A percentile compares a stretch with the other conserved stretches of the same genome.
Evolutionary conservation across 2,888 invertebrate genomes (phyloP).

Genomic region (Drosophila melanosoma): DNA sequence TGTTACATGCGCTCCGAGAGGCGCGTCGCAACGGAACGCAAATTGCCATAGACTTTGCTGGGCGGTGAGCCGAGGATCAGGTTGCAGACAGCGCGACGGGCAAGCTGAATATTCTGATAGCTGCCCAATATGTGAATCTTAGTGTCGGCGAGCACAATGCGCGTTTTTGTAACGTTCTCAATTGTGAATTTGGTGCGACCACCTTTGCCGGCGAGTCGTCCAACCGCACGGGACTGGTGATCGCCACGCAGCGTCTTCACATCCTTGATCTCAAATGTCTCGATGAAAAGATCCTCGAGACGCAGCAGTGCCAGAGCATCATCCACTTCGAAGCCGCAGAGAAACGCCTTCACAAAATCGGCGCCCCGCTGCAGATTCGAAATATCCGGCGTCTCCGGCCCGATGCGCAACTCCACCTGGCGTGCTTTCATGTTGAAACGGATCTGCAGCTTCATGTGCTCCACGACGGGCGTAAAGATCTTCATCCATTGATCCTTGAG

Average conservation of each 20-base stretch:
- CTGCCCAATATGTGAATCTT: slow-evolving; percentile 99
- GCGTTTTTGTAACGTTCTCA: slow-evolving; percentile 99
- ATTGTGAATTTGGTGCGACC: slow-evolving; percentile 99
- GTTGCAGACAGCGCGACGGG: slow-evolving; percentile 97
- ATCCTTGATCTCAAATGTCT: slow-evolving; percentile 98
- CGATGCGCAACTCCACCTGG: slow-evolving; percentile 86
- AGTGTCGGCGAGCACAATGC: slow-evolving; percentile 98
- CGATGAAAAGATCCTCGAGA: slow-evolving; percentile 98
- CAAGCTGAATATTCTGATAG: slow-evolving; percentile 97
- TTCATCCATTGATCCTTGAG: slow-evolving; percentile 98
- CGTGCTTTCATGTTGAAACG: slow-evolving; percentile 96
- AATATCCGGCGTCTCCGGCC: slow-evolving; percentile 89
- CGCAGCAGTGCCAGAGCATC: slow-evolving; percentile 97
- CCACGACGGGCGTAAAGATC: slow-evolving; percentile 97
- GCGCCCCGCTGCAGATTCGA: slow-evolving; percentile 98
- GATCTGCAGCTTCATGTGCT: slow-evolving; percentile 96
- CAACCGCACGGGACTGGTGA: slow-evolving; percentile 97
- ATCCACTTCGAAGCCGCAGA: slow-evolving; percentile 98
- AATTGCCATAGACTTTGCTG: slow-evolving; percentile 98
- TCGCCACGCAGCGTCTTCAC: slow-evolving; percentile 98
- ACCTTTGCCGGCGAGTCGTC: slow-evolving; percentile 97
- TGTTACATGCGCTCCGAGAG: slow-evolving; percentile 92
- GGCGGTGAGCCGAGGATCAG: slow-evolving; percentile 98
- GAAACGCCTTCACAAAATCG: slow-evolving; percentile 98
- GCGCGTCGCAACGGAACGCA: slow-evolving; percentile 93